Percentiles rank a stretch among this genome's conserved stretches.
phyloP scores from a whole-genome alignment of 2,113 vertebrate species.

The Megaleporinus macrocephalus region DNA sequence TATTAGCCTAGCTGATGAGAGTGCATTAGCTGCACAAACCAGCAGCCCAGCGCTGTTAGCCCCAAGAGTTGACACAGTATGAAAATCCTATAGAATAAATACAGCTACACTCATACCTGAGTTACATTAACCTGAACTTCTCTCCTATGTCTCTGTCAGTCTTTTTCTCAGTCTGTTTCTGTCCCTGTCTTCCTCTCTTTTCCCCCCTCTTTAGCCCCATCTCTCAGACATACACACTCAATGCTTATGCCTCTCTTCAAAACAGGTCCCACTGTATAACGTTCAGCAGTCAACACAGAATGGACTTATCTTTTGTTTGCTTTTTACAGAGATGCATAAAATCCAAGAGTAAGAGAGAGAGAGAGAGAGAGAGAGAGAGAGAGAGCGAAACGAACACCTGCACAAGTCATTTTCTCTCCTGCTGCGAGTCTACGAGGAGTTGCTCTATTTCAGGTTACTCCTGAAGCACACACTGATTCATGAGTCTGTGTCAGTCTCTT shows the following conservation, averaged over 20 bases:
- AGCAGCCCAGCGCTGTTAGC: constrained; percentile 8
- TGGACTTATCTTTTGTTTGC: background rate
- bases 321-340: background rate
- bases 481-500: background rate
- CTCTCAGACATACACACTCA: no score
- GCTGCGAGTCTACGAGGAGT: constrained; percentile 3
- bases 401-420: constrained; percentile 34
- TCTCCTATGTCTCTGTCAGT: no score
- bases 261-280: background rate
- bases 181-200: no score
- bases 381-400: constrained; percentile 40
- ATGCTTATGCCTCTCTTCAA: background rate
- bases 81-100: constrained; percentile 1
- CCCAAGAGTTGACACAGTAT: background rate
- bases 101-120: background rate
- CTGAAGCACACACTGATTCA: constrained; percentile 5
- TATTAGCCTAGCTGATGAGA: constrained; percentile 27
- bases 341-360: background rate
- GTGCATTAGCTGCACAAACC: constrained; percentile 23
- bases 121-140: no score
- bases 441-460: constrained; percentile 26
- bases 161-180: no score
- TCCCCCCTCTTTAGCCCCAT: no score
- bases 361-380: background rate
- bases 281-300: background rate